Conservation (phyloP, 2,797 vertebrate genomes). For the Pangasius krempfi region DNA sequence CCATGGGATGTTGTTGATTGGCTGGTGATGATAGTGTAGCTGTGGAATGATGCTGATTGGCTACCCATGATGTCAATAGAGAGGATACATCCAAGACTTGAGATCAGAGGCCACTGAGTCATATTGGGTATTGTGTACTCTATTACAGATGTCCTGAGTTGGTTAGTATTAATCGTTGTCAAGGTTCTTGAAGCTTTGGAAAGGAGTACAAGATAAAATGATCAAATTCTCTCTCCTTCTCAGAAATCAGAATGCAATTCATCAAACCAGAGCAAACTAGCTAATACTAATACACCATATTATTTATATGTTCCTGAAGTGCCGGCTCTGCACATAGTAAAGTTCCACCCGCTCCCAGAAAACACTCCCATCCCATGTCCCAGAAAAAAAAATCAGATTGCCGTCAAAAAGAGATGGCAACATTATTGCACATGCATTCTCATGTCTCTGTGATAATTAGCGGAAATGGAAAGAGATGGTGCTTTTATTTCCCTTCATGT, state of each 20-base stretch:
- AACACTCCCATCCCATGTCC: not conserved
- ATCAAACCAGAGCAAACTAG: not conserved
- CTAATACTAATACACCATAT: not conserved
- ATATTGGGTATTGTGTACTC: not conserved
- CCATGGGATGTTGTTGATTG: not conserved
- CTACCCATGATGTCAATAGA: too few species aligned
- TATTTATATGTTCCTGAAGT: not conserved
- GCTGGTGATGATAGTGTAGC: not conserved
- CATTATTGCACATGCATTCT: too few species aligned
- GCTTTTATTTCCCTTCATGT: not conserved
- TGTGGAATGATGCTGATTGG: not conserved
- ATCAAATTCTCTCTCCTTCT: not conserved
- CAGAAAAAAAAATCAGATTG: not conserved
- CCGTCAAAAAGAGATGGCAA: not conserved
- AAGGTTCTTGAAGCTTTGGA: not conserved
- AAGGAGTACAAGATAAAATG: not conserved
- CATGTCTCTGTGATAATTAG: too few species aligned
- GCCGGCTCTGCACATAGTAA: not conserved
- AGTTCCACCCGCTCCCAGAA: too few species aligned
- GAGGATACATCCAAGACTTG: not conserved
- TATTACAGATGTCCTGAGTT: not conserved
- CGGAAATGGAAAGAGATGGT: constrained; percentile 32
- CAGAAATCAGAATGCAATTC: not conserved
- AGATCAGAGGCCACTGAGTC: not conserved
- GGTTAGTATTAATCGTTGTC: not conserved